Percentiles rank a stretch among this genome's conserved stretches.
phyloP scores from a whole-genome alignment of 2,113 vertebrate species.

The Sylvilagus bachmani region DNA sequence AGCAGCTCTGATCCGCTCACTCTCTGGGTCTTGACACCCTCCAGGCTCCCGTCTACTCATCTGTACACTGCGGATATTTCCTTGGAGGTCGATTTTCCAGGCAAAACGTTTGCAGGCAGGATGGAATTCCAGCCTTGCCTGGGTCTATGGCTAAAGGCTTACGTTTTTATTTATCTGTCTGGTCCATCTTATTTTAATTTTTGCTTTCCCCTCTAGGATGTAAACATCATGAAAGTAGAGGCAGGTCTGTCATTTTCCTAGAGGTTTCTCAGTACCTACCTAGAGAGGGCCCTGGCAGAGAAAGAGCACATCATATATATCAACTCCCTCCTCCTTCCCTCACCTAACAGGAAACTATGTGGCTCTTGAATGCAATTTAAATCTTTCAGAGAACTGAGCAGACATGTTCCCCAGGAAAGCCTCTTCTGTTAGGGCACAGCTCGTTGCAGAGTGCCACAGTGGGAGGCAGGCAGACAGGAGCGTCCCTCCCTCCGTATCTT shows the following conservation, averaged over 20 bases:
- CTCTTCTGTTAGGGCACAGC: background rate
- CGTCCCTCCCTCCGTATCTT: background rate
- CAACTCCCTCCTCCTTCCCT: background rate
- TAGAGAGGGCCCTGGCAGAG: background rate
- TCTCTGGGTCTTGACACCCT: background rate
- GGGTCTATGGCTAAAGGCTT: background rate
- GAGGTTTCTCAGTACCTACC: background rate
- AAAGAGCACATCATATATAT: background rate
- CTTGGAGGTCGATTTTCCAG: background rate
- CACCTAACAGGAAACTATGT: background rate
- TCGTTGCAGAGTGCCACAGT: background rate
- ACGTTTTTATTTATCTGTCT: background rate
- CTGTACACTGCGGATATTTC: background rate
- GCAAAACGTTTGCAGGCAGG: background rate
- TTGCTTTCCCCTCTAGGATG: background rate
- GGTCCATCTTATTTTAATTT: background rate
- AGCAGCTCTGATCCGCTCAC: background rate
- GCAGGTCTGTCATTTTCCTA: background rate
- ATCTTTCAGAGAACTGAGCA: background rate
- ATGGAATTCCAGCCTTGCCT: background rate
- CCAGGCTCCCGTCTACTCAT: background rate
- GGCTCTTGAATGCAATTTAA: constrained; percentile 10
- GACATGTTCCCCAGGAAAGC: background rate
- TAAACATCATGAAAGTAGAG: background rate
- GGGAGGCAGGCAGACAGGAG: background rate